Evolutionary conservation across 2,113 vertebrate genomes (phyloP).

Genomic region (Lophura nycthemera): DNA sequence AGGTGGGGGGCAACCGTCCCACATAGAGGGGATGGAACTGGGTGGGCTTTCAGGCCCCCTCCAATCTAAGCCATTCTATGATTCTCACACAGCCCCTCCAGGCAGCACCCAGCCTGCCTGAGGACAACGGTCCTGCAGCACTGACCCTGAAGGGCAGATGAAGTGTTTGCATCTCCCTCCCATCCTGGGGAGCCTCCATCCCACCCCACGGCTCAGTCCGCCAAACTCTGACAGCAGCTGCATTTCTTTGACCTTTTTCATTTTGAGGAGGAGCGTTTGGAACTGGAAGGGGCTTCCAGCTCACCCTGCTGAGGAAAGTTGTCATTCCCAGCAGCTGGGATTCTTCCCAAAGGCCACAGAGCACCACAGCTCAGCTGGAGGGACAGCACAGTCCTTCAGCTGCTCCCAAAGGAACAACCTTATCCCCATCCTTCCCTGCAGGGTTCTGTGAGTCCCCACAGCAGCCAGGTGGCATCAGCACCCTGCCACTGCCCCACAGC

Average conservation of each 20-base stretch:
- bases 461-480: background rate
- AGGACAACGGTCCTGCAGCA: no score
- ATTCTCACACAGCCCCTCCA: background rate
- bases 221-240: constrained; percentile 17
- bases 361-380: constrained; percentile 4
- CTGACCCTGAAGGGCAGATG: background rate
- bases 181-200: background rate
- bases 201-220: constrained; percentile 19
- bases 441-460: background rate
- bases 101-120: background rate
- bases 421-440: background rate
- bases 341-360: constrained; percentile 21
- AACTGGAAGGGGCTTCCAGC: constrained; percentile 25
- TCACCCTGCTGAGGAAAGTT: constrained; percentile 27
- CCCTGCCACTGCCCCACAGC: background rate
- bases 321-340: constrained; percentile 58
- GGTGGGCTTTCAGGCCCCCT: no score
- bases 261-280: constrained; percentile 15
- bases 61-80: no score
- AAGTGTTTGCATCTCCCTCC: background rate
- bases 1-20: no score
- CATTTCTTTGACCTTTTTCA: constrained; percentile 50
- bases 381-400: background rate
- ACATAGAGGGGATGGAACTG: no score
- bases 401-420: background rate